Evolutionary conservation across 2,113 vertebrate species (phyloP).

Genomic region (Sakesphorus luctuosus): DNA sequence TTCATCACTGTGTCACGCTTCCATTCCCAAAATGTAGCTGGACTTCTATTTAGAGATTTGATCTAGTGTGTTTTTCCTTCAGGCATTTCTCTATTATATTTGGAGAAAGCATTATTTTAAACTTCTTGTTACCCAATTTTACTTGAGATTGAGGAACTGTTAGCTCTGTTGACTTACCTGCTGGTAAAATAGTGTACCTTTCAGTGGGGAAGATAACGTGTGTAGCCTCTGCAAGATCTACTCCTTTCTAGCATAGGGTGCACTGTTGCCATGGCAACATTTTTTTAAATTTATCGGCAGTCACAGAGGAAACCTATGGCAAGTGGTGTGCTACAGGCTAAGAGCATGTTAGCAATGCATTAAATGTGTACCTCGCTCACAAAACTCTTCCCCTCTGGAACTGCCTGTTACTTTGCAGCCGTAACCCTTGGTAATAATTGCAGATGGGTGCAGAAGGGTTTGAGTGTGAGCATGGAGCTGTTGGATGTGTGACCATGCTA

Average conservation of each 20-base stretch:
- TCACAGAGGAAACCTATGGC: conserved; percentile 70
- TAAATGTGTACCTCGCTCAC: neutral
- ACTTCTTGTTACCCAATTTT: conserved; percentile 32
- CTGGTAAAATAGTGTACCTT: conserved; percentile 52
- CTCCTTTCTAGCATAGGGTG: conserved; percentile 67
- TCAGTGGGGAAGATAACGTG: conserved; percentile 33
- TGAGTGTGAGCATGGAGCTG: conserved; percentile 25
- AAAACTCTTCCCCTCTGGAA: conserved; percentile 26
- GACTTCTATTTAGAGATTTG: neutral
- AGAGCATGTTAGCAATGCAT: neutral
- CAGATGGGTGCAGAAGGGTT: neutral
- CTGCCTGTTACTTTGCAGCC: neutral
- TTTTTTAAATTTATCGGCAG: conserved; percentile 66
- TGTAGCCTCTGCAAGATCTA: conserved; percentile 56
- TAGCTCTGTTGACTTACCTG: conserved; percentile 24
- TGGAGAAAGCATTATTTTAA: conserved; percentile 21
- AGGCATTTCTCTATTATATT: neutral
- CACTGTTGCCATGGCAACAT: conserved; percentile 72
- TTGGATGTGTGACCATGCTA: conserved; percentile 10
- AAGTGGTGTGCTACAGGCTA: conserved; percentile 63
- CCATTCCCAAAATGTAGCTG: neutral
- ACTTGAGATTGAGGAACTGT: neutral
- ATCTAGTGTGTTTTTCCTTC: neutral
- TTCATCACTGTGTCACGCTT: neutral
- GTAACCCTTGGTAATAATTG: neutral